Percentiles rank a stretch among this genome's conserved stretches.
These are phyloP conservation scores for Montipora efflorescens DNA, from an alignment of 64 coral and sea anemone genomes.

Conservation along the genomic window DNA sequence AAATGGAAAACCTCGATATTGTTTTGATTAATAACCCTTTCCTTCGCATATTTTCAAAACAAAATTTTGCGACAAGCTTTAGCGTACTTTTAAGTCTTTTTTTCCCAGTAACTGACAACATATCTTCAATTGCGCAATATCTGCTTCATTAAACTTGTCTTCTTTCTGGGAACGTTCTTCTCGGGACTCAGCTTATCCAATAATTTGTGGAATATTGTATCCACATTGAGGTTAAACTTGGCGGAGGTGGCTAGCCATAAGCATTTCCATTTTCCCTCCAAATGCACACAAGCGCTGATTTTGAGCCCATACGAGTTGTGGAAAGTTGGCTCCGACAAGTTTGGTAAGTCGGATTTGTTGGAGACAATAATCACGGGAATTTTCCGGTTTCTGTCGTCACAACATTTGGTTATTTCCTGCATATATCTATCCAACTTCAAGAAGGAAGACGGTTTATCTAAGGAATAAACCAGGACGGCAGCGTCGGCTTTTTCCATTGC, in stretches of 20 bases:
- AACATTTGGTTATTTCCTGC: conserved; percentile 69
- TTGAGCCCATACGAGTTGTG: neutral
- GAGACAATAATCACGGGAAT: conserved; percentile 72
- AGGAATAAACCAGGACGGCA: conserved; percentile 82
- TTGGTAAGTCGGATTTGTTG: conserved; percentile 74
- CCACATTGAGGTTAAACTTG: conserved; percentile 23
- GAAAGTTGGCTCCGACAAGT: conserved; percentile 39
- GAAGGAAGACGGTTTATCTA: conserved; percentile 66
- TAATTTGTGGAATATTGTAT: conserved; percentile 16
- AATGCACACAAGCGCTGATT: conserved; percentile 26
- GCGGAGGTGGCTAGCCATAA: conserved; percentile 33
- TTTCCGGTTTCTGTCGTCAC: conserved; percentile 53
- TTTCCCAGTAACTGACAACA: too few relatives aligned
- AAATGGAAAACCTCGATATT: too few relatives aligned
- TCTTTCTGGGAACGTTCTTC: neutral
- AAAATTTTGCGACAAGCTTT: too few relatives aligned
- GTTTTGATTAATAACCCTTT: too few relatives aligned
- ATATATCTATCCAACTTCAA: conserved; percentile 71
- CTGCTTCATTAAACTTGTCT: neutral
- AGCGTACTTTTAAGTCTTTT: too few relatives aligned
- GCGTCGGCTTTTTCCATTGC: conserved; percentile 91
- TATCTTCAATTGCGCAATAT: neutral
- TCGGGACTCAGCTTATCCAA: conserved; percentile 17
- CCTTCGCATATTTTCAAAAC: too few relatives aligned
- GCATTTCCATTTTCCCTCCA: conserved; percentile 11